Evolutionary conservation across 2,113 vertebrate species (phyloP).

Genomic region (Lota lota): DNA sequence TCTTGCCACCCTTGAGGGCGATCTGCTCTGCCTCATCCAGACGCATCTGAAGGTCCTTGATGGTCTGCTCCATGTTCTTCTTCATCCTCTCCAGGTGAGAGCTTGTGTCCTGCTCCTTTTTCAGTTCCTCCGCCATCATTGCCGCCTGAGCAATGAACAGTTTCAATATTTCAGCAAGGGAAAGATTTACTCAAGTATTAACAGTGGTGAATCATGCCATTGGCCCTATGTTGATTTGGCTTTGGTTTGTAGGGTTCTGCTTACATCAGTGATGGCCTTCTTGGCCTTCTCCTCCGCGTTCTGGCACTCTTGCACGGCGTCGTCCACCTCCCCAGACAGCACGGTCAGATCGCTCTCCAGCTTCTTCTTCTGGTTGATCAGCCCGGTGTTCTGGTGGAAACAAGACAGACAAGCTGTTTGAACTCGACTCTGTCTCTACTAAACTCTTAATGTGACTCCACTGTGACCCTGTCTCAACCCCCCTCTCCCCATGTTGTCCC

Average conservation of each 20-base stretch:
- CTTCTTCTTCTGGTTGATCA: conserved; percentile 94
- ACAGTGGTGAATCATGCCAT: not conserved
- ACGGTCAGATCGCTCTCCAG: conserved; percentile 82
- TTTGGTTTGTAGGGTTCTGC: conserved; percentile 17
- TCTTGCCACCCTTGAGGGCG: conserved; percentile 91
- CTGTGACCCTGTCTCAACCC: no score
- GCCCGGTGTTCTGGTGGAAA: conserved; percentile 79
- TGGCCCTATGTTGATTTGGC: not conserved
- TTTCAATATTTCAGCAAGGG: not conserved
- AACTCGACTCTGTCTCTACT: no score
- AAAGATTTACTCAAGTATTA: not conserved
- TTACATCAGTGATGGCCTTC: conserved; percentile 90
- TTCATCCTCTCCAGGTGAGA: conserved; percentile 92
- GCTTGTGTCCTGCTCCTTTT: conserved; percentile 92
- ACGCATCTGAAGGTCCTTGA: conserved; percentile 89
- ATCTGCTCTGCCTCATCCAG: conserved; percentile 92
- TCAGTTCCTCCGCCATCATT: conserved; percentile 96
- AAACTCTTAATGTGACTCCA: no score
- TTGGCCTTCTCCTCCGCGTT: conserved; percentile 93
- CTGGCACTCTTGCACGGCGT: conserved; percentile 83
- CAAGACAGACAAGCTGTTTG: conserved; percentile 15
- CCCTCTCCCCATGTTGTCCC: not conserved
- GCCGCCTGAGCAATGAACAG: conserved; percentile 74
- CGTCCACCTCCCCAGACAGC: conserved; percentile 84
- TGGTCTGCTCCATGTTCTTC: conserved; percentile 94